Evolutionary conservation across 1,140 invertebrate species (phyloP).

Genomic region (Sycobia sp.): DNA sequence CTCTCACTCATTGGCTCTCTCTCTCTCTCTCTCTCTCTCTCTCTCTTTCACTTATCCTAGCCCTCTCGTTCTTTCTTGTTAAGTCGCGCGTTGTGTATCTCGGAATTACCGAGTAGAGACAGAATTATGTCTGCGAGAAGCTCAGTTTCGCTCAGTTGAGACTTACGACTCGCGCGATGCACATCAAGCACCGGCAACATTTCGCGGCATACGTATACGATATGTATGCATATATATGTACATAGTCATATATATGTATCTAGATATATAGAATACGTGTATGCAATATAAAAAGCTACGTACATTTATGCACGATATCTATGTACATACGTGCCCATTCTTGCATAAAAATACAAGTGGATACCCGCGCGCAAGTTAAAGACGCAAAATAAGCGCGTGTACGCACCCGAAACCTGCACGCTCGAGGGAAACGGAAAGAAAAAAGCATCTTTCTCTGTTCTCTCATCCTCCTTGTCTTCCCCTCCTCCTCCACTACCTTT

Average conservation of each 20-base stretch:
- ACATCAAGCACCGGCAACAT: slow-evolving; percentile 42
- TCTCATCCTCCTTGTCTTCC: not conserved
- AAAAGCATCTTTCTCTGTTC: slow-evolving; percentile 5
- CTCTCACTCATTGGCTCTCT: slow-evolving; percentile 36
- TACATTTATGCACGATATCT: not conserved
- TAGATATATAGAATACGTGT: not conserved
- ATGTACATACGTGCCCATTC: not conserved
- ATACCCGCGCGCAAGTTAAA: slow-evolving; percentile 9
- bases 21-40: slow-evolving; percentile 36
- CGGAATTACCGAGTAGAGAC: slow-evolving; percentile 61
- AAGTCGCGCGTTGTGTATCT: slow-evolving; percentile 46
- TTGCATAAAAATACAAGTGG: too few relatives aligned
- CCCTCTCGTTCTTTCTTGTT: slow-evolving; percentile 19
- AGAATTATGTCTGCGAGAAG: slow-evolving; percentile 60
- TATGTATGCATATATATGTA: not conserved
- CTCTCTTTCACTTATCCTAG: slow-evolving; percentile 37
- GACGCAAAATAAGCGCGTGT: slow-evolving; percentile 21
- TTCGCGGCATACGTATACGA: not conserved
- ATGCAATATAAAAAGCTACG: not conserved
- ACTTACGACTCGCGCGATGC: slow-evolving; percentile 57
- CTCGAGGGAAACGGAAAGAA: not conserved
- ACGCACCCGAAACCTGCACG: not conserved
- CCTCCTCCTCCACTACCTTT: not conserved
- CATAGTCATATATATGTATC: not conserved
- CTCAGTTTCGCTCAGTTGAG: slow-evolving; percentile 58